Evolutionary conservation across 2,797 vertebrate genomes (phyloP).

Genomic region (Meriones psammophilus): DNA sequence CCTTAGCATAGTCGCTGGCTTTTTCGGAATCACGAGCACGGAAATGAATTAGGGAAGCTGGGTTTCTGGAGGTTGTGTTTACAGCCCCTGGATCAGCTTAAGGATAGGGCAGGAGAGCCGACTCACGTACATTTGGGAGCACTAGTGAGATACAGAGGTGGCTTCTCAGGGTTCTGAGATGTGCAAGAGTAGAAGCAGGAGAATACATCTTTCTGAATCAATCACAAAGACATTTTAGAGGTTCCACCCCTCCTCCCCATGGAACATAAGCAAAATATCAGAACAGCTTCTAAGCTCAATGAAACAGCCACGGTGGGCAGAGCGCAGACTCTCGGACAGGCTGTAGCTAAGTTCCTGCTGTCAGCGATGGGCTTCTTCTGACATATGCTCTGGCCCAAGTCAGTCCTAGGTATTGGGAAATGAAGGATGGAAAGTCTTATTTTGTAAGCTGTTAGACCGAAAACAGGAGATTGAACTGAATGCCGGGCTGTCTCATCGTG

Average conservation of each 20-base stretch:
- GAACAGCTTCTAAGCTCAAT: constrained; percentile 56
- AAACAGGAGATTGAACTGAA: constrained; percentile 60
- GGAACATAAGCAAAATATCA: constrained; percentile 70
- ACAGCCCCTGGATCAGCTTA: background rate
- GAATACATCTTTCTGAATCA: constrained; percentile 40
- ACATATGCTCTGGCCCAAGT: constrained; percentile 62
- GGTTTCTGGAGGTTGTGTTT: constrained; percentile 3
- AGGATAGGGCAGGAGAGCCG: background rate
- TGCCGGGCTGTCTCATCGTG: constrained; percentile 50
- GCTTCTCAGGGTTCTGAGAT: constrained; percentile 51
- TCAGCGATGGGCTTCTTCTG: constrained; percentile 17
- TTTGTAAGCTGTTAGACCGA: constrained; percentile 76
- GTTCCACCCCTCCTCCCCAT: background rate
- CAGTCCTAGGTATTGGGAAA: constrained; percentile 4
- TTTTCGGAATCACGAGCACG: background rate
- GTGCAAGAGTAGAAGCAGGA: background rate
- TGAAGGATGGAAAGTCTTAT: constrained; percentile 62
- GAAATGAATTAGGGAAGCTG: background rate
- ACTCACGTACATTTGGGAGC: background rate
- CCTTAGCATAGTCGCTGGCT: fast-evolving
- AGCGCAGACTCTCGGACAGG: constrained; percentile 43
- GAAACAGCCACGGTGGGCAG: constrained; percentile 46
- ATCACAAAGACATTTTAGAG: constrained; percentile 39
- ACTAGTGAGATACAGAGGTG: background rate
- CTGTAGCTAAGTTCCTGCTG: constrained; percentile 35